Evolutionary conservation across 2,113 vertebrate genomes (phyloP).

Genomic region (Neolamprologus toae): DNA sequence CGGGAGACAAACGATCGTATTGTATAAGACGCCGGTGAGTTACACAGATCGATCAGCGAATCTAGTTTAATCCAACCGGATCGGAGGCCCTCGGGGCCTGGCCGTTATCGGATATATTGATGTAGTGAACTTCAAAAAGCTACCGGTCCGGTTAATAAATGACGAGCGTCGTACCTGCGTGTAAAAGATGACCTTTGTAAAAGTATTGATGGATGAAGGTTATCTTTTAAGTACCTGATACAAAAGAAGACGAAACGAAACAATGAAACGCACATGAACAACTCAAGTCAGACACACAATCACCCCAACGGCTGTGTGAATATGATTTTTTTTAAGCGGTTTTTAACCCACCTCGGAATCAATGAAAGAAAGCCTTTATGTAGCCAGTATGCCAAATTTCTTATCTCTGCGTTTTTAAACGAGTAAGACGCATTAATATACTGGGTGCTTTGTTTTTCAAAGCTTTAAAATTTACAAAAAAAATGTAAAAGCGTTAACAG

Average conservation of each 20-base stretch:
- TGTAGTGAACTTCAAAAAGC: not conserved
- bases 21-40: not conserved
- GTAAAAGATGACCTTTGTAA: not conserved
- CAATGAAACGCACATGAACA: not conserved
- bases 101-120: not conserved
- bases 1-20: not conserved
- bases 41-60: not conserved
- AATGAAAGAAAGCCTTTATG: not conserved
- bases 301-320: accelerated
- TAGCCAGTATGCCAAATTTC: not conserved
- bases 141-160: not conserved
- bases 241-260: not conserved
- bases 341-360: not conserved
- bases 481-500: not conserved
- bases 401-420: not conserved
- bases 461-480: not conserved
- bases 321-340: not conserved
- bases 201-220: not conserved
- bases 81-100: not conserved
- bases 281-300: not conserved
- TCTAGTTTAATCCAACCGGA: not conserved
- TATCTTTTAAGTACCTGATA: not conserved
- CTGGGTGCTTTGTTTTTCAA: not conserved
- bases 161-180: not conserved
- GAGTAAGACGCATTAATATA: not conserved